phyloP scores from a whole-genome alignment of 2,888 invertebrate genomes.

The Fragum sueziense region DNA sequence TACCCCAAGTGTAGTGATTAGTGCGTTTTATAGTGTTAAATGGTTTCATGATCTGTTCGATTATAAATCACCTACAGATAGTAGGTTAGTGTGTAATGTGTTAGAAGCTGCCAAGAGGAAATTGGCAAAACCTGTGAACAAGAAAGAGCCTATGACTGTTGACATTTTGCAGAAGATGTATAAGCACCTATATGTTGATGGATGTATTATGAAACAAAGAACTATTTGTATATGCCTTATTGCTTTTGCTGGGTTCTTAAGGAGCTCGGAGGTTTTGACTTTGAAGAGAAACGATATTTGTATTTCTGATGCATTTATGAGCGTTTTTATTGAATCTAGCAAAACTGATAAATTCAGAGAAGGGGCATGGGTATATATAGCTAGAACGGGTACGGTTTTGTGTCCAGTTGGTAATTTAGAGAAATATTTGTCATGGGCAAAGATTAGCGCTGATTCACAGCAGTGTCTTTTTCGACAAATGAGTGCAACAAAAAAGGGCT shows the following conservation, averaged over 20 bases:
- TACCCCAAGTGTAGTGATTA: slow-evolving; percentile 49
- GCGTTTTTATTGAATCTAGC: too few species aligned
- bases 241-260: slow-evolving; percentile 39
- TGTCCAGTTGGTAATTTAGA: slow-evolving; percentile 43
- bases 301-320: too few species aligned
- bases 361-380: slow-evolving; percentile 40
- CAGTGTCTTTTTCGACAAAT: too few species aligned
- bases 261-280: background rate
- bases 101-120: slow-evolving; percentile 45
- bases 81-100: slow-evolving; percentile 36
- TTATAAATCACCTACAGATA: slow-evolving; percentile 40
- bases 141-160: slow-evolving; percentile 43
- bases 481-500: too few species aligned
- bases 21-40: slow-evolving; percentile 57
- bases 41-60: slow-evolving; percentile 49
- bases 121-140: slow-evolving; percentile 31
- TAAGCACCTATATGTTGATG: background rate
- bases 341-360: too few species aligned
- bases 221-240: slow-evolving; percentile 40
- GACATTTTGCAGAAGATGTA: slow-evolving; percentile 31
- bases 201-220: slow-evolving; percentile 37
- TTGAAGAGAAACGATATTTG: slow-evolving; percentile 6
- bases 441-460: too few species aligned
- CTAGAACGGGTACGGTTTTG: slow-evolving; percentile 35
- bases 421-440: slow-evolving; percentile 32